A percentile compares a stretch with the other conserved stretches of the same genome.
Conservation (phyloP, 1,140 invertebrate genomes). For the Physella acuta region DNA sequence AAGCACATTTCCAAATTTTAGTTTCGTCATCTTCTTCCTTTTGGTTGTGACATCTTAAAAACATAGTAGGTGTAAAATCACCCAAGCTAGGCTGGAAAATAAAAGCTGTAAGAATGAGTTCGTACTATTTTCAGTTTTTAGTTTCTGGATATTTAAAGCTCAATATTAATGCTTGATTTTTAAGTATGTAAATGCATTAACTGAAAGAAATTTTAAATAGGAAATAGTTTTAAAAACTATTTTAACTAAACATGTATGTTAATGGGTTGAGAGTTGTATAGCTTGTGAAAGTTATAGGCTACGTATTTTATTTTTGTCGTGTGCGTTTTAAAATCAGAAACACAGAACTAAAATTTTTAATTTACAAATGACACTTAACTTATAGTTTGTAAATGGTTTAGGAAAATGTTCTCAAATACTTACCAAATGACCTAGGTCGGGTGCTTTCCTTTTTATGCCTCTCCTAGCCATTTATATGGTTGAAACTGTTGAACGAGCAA, state of each 20-base stretch:
- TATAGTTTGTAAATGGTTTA: background rate
- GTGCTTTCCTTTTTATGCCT: conserved; percentile 23
- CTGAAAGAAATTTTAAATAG: background rate
- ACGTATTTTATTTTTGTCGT: too few species aligned
- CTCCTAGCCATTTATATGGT: conserved; percentile 15
- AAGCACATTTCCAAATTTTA: conserved; percentile 63
- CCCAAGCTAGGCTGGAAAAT: conserved; percentile 34
- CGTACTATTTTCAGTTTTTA: background rate
- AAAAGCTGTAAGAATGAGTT: background rate
- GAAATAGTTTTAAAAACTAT: background rate
- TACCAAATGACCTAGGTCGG: conserved; percentile 22
- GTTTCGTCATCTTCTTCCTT: conserved; percentile 44
- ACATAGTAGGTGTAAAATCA: conserved; percentile 48
- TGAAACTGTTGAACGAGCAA: too few species aligned
- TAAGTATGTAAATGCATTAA: background rate
- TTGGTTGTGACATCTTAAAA: conserved; percentile 51
- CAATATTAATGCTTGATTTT: background rate
- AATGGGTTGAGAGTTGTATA: background rate
- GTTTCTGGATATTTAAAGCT: background rate
- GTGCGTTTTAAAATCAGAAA: too few species aligned
- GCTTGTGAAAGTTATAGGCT: too few species aligned
- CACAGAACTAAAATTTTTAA: too few species aligned
- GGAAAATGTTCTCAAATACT: conserved; percentile 1
- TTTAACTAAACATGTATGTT: background rate
- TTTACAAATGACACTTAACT: too few species aligned